Evolutionary conservation across 2,797 vertebrate genomes (phyloP).

Genomic region (Lerista edwardsae): DNA sequence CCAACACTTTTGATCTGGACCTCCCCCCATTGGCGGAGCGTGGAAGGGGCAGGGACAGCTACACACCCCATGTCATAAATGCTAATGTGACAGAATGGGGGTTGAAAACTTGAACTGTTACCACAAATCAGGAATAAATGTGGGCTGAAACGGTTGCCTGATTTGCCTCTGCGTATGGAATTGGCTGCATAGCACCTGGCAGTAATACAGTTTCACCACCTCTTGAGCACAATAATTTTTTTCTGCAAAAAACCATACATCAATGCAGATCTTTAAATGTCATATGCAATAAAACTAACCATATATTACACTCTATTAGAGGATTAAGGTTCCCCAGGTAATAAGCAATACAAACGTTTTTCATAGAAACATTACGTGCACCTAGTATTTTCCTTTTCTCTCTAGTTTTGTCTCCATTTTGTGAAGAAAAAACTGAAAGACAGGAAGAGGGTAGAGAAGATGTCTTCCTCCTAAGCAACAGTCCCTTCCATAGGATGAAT

Average conservation of each 20-base stretch:
- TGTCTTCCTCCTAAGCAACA: constrained; percentile 22
- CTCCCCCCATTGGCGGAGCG: no score
- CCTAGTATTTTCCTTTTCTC: neutral
- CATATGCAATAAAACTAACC: neutral
- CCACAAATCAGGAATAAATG: neutral
- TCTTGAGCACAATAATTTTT: neutral
- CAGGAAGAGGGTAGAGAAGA: neutral
- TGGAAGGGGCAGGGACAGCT: no score
- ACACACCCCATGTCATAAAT: neutral
- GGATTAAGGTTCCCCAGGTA: neutral
- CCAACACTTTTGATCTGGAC: no score
- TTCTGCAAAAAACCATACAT: neutral
- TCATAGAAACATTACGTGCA: neutral
- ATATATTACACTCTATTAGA: neutral
- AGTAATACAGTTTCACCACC: neutral
- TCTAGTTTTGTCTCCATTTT: constrained; percentile 22
- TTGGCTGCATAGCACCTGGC: neutral
- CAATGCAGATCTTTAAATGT: neutral
- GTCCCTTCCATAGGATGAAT: constrained; percentile 34
- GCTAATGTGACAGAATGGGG: neutral
- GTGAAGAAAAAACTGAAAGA: neutral
- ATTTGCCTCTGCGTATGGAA: neutral
- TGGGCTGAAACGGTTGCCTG: neutral
- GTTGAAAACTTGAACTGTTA: neutral
- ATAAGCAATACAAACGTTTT: constrained; percentile 12